Conservation (phyloP, 2,113 vertebrate species). For the Daboia siamensis region DNA sequence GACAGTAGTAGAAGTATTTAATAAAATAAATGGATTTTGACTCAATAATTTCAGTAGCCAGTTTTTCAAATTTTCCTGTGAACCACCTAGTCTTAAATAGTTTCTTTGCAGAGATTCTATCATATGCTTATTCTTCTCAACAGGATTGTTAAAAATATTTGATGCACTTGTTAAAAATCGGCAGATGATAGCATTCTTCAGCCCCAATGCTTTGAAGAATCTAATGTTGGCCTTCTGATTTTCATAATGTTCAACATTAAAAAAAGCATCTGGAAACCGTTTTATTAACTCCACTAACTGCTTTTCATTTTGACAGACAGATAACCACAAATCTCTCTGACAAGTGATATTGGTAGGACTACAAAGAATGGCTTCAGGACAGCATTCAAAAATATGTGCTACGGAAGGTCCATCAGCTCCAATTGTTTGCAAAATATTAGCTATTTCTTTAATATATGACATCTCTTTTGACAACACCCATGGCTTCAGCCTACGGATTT, state of each 20-base stretch:
- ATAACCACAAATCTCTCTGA: slow-evolving; percentile 83
- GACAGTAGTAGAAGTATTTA: slow-evolving; percentile 73
- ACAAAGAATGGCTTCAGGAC: slow-evolving; percentile 85
- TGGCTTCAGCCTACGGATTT: slow-evolving; percentile 81
- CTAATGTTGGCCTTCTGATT: slow-evolving; percentile 81
- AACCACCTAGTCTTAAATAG: slow-evolving; percentile 82
- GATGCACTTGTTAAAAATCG: slow-evolving; percentile 86
- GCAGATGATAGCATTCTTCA: slow-evolving; percentile 84
- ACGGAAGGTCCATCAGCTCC: slow-evolving; percentile 73
- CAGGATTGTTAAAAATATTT: slow-evolving; percentile 78
- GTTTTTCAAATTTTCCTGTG: slow-evolving; percentile 79
- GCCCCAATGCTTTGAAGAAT: slow-evolving; percentile 82
- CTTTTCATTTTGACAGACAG: slow-evolving; percentile 76
- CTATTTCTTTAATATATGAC: slow-evolving; percentile 78
- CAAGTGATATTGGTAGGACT: slow-evolving; percentile 72
- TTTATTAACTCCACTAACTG: slow-evolving; percentile 85
- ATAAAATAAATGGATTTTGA: slow-evolving; percentile 89
- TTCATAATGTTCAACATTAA: slow-evolving; percentile 72
- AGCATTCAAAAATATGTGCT: slow-evolving; percentile 76
- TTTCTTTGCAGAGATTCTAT: slow-evolving; percentile 75
- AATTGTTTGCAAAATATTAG: slow-evolving; percentile 75
- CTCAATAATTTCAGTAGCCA: slow-evolving; percentile 92
- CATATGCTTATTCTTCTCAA: slow-evolving; percentile 77
- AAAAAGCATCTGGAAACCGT: slow-evolving; percentile 91
- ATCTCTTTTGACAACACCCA: slow-evolving; percentile 83